phyloP scores from a whole-genome alignment of 2,888 invertebrate genomes.

The Asteroscopus sphinx region DNA sequence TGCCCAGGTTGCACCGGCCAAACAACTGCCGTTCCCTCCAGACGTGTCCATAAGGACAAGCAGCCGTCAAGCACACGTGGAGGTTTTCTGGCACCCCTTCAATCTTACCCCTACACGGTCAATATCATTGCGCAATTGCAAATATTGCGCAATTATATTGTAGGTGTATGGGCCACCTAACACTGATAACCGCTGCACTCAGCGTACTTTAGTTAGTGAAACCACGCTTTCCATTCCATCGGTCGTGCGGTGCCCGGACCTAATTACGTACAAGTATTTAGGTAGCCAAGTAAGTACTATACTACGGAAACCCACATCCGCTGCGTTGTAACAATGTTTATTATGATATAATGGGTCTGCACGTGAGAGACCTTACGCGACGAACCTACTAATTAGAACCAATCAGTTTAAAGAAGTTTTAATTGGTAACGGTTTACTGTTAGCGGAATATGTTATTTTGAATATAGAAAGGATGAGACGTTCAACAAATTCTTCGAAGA shows the following conservation, averaged over 20 bases:
- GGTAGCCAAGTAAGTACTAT: conserved; percentile 47
- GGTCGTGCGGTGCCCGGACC: conserved; percentile 38
- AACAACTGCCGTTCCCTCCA: too few relatives aligned
- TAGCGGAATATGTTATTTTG: conserved; percentile 5
- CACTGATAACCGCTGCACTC: conserved; percentile 8
- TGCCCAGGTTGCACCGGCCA: too few relatives aligned
- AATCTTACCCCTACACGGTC: too few relatives aligned
- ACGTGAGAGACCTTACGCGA: conserved; percentile 39
- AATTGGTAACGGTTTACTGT: conserved; percentile 17
- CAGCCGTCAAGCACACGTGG: too few relatives aligned
- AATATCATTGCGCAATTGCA: too few relatives aligned
- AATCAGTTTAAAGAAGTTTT: conserved; percentile 25
- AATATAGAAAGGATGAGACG: neutral
- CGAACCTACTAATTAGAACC: conserved; percentile 35
- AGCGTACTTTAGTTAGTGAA: conserved; percentile 23
- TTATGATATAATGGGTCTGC: conserved; percentile 50
- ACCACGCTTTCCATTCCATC: conserved; percentile 45
- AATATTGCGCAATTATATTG: too few relatives aligned
- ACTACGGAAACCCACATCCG: conserved; percentile 58
- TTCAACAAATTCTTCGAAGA: too few relatives aligned
- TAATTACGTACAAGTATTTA: conserved; percentile 58
- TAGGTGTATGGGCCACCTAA: neutral
- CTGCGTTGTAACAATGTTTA: conserved; percentile 48
- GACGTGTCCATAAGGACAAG: too few relatives aligned
- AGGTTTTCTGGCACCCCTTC: too few relatives aligned